Evolutionary conservation across 2,888 invertebrate genomes (phyloP).

Genomic region (Machimus rusticus): DNA sequence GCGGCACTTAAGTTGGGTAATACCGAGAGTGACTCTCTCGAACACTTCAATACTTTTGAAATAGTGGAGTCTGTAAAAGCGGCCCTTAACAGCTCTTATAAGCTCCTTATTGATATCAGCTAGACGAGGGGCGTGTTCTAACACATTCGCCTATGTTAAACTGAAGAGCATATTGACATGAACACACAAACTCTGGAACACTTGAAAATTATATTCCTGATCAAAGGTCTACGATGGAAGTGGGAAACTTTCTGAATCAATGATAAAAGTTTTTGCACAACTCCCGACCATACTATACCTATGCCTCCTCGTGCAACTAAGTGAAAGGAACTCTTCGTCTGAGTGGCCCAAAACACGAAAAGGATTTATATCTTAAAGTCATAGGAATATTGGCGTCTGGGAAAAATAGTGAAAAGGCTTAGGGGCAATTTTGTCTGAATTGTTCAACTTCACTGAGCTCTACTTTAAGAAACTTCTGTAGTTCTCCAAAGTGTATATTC

Average conservation of each 20-base stretch:
- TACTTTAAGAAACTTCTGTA: not conserved
- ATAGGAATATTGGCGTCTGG: not conserved
- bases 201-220: conserved; percentile 38
- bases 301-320: not conserved
- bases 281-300: not conserved
- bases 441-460: not conserved
- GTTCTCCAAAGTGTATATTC: not conserved
- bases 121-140: not conserved
- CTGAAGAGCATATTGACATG: conserved; percentile 27
- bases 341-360: conserved; percentile 6
- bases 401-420: not conserved
- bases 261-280: conserved; percentile 17
- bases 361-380: not conserved
- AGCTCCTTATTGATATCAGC: conserved; percentile 1
- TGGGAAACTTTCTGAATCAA: conserved; percentile 21
- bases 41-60: not conserved
- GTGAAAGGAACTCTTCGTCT: not conserved
- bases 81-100: conserved; percentile 37
- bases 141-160: conserved; percentile 21
- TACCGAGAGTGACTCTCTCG: not conserved
- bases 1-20: not conserved
- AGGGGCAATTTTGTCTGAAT: not conserved
- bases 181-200: conserved; percentile 15
- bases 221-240: conserved; percentile 10
- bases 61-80: conserved; percentile 17